Base-by-base conservation (phyloP, 2,113 vertebrate species). In the Dicentrarchus labrax region DNA sequence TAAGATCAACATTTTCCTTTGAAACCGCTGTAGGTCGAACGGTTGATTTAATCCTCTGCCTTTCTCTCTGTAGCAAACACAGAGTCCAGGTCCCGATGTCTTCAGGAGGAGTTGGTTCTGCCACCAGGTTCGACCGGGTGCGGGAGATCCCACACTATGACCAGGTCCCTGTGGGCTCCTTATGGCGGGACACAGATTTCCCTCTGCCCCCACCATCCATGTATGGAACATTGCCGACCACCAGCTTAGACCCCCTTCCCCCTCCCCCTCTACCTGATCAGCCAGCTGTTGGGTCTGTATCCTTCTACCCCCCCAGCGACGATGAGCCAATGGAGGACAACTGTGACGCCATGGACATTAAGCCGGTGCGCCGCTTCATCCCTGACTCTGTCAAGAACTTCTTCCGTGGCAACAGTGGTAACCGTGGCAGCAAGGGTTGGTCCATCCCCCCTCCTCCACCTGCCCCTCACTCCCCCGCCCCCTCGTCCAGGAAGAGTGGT, bases 381-480 rank as follows among this genome's bases (percentile, higher is more conserved):
- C 98, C 98, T 0, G 96, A 98, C 91, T 99, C 98, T 3, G 96
- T 97, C 95, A 99, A 99, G 83, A 96, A 97, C 86, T 97, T 99
- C 70, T 99, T 99, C 91, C 95, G 85, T 38, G 93, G 86, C 38
- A 96, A 94, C 43, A 95, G 92, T 30, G 93, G 85, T 56, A 88
- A 82, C 13, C 89, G 85, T 15, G 82, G 87, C 59, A 88, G 86
- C 78, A 92, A 92, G 50, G 88, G 90, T 4, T 86, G 75, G 83
- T 93, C 95, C 9, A 79, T 91, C 67, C 85, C 95, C 0, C 83
- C 93, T 0, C 84, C 83, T 2, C 39, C 75, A 17, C 24, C 56
- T 36, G 19, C 45, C 1, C 56, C 74, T 11, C 22, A 78, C 9
- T 88, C 87, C 17, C 75, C 89, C 0, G 48, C 62, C 15, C 66